Evolutionary conservation across 2,113 vertebrate species (phyloP), one percentile per base, ranked within the genome.

Genomic region (Scophthalmus maximus): DNA sequence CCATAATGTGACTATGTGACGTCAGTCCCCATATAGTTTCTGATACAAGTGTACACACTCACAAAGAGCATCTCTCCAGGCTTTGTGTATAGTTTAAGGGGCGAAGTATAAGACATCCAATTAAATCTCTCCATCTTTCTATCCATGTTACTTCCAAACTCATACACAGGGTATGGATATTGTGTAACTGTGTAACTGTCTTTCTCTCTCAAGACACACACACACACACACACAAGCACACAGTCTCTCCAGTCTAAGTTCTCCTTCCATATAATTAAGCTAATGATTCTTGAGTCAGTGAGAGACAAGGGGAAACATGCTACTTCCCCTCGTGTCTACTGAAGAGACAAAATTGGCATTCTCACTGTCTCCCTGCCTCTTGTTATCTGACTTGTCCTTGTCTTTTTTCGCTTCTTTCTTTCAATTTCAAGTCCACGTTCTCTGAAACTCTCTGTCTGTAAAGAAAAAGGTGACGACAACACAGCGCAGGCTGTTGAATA

Each of bases 241-340:
- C 51, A 34, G 66, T 57, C 71, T 78, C 49, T 55, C 63, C 57
- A 59, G 68, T 74, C 52, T 63, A 64, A 78, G 51, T 66, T 78
- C 73, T 17, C 15, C 11, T 57, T 79, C 85, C 49, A 55, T 91
- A 78, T 91, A 92, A 91, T 91, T 91, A 91, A 57, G 72, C 84
- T 85, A 85, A 88, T 89, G 66, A 83, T 70, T 82, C 85, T 88
- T 71, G 78, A 90, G 84, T 83, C 92, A 85, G 68, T 90, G 86
- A 90, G 49, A 63, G 92, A 91, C 81, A 79, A 58, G 62, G 23
- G 74, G 68, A 82, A 89, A 88, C 88, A 76, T 87, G 85, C 77
- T 89, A 86, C 90, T 91, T 90, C 77, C 82, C 77, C 51, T 75
- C 46, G 60, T 2, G 38, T 67, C 76, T 77, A 76, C 64, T 42